A percentile compares a stretch with the other conserved stretches of the same genome.
Conservation (phyloP, 2,113 vertebrate species). For the Girardinichthys multiradiatus region DNA sequence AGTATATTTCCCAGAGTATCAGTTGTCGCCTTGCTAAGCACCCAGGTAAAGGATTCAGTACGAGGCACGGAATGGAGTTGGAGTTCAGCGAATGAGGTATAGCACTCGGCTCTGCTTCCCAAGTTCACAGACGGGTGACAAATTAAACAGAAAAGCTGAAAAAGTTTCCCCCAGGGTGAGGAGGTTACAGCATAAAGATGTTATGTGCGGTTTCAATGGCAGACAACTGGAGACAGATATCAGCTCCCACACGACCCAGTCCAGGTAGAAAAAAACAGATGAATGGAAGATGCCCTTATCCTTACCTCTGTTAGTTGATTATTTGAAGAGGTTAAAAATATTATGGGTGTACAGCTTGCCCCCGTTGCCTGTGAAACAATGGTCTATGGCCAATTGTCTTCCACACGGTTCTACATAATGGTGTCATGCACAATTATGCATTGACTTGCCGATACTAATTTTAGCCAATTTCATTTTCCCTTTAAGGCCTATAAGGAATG, state of each 20-base stretch:
- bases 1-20: constrained; percentile 77
- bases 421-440: too few relatives aligned
- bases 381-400: too few relatives aligned
- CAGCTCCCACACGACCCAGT: background rate
- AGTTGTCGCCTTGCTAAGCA: constrained; percentile 64
- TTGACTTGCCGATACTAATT: too few relatives aligned
- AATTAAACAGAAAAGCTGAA: background rate
- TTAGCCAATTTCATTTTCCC: too few relatives aligned
- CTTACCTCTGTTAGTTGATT: background rate
- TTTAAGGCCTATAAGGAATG: too few relatives aligned
- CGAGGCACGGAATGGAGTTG: constrained; percentile 75
- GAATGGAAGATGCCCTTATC: background rate
- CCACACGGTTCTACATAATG: too few relatives aligned
- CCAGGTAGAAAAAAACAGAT: background rate
- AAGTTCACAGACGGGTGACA: constrained; percentile 17
- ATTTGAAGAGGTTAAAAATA: background rate
- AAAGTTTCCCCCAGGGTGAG: too few relatives aligned
- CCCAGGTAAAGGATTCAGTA: constrained; percentile 64
- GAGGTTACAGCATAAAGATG: too few relatives aligned
- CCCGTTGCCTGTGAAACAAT: too few relatives aligned
- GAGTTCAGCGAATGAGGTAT: constrained; percentile 80
- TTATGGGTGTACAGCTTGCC: too few relatives aligned
- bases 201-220: too few relatives aligned
- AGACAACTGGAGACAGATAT: background rate
- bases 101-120: constrained; percentile 58